A percentile compares a stretch with the other conserved stretches of the same genome.
These are phyloP conservation scores for Aelia acuminata DNA, from an alignment of 2,888 invertebrate genomes.

Conservation along the genomic window DNA sequence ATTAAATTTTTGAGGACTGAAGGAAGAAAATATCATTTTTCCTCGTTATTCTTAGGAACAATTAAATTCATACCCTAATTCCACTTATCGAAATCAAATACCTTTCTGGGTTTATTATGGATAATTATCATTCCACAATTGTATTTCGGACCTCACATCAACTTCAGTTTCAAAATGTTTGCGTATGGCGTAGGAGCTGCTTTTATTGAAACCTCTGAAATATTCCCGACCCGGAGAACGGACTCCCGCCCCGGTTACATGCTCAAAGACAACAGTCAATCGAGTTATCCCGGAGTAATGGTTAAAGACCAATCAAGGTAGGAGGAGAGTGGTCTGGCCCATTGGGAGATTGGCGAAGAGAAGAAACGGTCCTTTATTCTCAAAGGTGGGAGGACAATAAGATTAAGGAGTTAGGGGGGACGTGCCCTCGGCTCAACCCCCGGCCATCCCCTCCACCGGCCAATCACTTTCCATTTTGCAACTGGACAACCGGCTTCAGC, in stretches of 20 bases:
- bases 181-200: too few relatives aligned
- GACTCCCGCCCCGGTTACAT: not conserved
- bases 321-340: constrained; percentile 43
- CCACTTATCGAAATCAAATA: too few relatives aligned
- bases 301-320: constrained; percentile 33
- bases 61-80: too few relatives aligned
- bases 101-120: too few relatives aligned
- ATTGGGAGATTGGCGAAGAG: constrained; percentile 39
- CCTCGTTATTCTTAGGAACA: too few relatives aligned
- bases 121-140: too few relatives aligned
- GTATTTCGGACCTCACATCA: too few relatives aligned
- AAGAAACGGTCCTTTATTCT: constrained; percentile 48
- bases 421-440: not conserved
- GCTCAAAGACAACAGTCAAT: constrained; percentile 2
- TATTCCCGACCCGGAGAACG: not conserved
- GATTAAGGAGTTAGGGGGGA: constrained; percentile 34
- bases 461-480: constrained; percentile 27
- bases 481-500: not conserved
- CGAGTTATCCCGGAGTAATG: constrained; percentile 24
- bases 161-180: not conserved
- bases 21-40: too few relatives aligned
- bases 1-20: too few relatives aligned
- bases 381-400: constrained; percentile 39
- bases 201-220: not conserved
- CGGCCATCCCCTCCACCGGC: not conserved